phyloP scores from a whole-genome alignment of 2,888 invertebrate species.

The Dolichomitus sp. region DNA sequence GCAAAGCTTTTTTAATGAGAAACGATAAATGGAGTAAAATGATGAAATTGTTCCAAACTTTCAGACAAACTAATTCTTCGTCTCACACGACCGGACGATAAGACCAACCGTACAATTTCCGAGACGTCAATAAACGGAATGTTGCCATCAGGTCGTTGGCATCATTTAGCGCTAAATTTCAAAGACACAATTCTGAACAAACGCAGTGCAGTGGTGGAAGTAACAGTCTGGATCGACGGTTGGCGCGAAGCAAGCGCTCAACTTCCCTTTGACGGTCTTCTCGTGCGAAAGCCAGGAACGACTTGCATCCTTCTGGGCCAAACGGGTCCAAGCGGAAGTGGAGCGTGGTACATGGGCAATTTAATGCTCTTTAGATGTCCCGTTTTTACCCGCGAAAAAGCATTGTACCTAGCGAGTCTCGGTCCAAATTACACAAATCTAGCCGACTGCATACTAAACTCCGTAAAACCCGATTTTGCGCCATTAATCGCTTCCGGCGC shows the following conservation, averaged over 20 bases:
- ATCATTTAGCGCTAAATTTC: slow-evolving; percentile 88
- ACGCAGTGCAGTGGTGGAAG: slow-evolving; percentile 88
- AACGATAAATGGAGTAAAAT: no score
- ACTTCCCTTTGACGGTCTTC: slow-evolving; percentile 88
- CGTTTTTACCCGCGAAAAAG: slow-evolving; percentile 87
- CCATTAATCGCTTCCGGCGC: slow-evolving; percentile 83
- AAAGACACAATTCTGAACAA: slow-evolving; percentile 87
- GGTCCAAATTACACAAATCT: slow-evolving; percentile 87
- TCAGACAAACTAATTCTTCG: slow-evolving; percentile 87
- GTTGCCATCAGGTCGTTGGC: slow-evolving; percentile 87
- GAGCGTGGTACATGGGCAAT: slow-evolving; percentile 88
- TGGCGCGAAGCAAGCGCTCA: slow-evolving; percentile 88
- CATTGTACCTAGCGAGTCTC: slow-evolving; percentile 88
- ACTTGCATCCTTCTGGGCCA: slow-evolving; percentile 88
- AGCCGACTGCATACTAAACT: slow-evolving; percentile 85
- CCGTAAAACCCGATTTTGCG: slow-evolving; percentile 83
- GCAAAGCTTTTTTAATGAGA: no score
- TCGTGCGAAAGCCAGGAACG: slow-evolving; percentile 88
- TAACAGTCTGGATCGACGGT: slow-evolving; percentile 89
- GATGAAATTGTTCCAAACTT: slow-evolving; percentile 28
- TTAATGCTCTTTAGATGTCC: slow-evolving; percentile 88
- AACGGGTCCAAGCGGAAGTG: slow-evolving; percentile 81
- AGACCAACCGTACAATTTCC: slow-evolving; percentile 87
- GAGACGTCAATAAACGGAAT: slow-evolving; percentile 86
- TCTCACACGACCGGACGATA: slow-evolving; percentile 87